A percentile compares a stretch with the other conserved stretches of the same genome.
phyloP scores from a whole-genome alignment of 2,113 vertebrate genomes.

The Eclectus roratus region DNA sequence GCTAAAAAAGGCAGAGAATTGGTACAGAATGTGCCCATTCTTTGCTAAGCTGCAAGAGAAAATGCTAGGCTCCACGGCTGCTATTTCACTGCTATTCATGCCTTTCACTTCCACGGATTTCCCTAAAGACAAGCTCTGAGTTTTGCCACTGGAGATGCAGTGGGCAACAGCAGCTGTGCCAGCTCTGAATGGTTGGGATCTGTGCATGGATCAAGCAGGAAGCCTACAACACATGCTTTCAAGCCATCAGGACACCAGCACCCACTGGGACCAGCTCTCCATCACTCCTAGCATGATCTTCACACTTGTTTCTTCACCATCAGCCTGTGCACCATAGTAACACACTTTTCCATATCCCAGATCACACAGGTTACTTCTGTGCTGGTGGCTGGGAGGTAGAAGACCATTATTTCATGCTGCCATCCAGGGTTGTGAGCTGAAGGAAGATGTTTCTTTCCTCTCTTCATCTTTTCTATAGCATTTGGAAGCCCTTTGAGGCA shows the following conservation, averaged over 20 bases:
- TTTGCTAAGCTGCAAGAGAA: not conserved
- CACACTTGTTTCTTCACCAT: not conserved
- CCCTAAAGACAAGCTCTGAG: not conserved
- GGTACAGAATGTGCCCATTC: not conserved
- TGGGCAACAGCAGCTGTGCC: fast-evolving
- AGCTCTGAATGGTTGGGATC: not conserved
- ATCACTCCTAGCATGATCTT: not conserved
- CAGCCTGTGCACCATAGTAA: not conserved
- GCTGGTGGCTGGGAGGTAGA: not conserved
- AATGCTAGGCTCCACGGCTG: not conserved
- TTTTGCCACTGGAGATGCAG: not conserved
- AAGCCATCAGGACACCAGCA: not conserved
- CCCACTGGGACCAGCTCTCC: not conserved
- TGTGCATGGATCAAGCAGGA: fast-evolving
- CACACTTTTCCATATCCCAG: fast-evolving
- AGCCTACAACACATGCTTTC: fast-evolving
- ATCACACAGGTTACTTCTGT: not conserved
- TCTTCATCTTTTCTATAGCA: not conserved
- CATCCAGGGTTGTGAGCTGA: not conserved
- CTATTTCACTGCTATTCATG: not conserved
- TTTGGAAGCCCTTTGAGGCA: not conserved
- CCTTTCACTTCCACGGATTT: not conserved
- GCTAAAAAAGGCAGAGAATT: not conserved
- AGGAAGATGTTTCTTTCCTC: not conserved
- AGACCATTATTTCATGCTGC: fast-evolving